phyloP scores from a whole-genome alignment of 2,113 vertebrate genomes.

The Hyaena hyaena region DNA sequence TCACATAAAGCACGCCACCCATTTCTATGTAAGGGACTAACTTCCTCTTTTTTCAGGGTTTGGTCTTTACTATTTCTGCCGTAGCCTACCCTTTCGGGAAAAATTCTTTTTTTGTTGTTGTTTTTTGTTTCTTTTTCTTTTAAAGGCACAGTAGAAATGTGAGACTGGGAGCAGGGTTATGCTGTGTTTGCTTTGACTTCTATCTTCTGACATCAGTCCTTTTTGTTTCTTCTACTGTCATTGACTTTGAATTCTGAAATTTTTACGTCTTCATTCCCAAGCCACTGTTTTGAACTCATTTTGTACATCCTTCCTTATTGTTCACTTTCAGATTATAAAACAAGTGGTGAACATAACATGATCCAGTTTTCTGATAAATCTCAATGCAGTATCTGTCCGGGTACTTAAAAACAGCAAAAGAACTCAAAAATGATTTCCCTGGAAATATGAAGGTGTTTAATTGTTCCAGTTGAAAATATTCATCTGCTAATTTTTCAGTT shows the following conservation, averaged over 20 bases:
- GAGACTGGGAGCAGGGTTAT: background rate
- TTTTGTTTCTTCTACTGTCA: background rate
- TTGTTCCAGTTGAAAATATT: constrained; percentile 17
- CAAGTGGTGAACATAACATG: background rate
- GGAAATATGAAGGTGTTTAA: constrained; percentile 33
- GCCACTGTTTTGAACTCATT: constrained; percentile 34
- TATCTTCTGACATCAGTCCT: background rate
- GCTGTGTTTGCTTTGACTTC: background rate
- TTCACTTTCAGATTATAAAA: background rate
- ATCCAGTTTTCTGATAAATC: background rate
- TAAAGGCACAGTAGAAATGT: constrained; percentile 24
- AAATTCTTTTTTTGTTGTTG: background rate
- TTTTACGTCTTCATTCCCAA: background rate
- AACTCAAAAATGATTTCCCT: background rate
- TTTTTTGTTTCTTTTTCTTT: background rate
- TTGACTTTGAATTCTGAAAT: constrained; percentile 16
- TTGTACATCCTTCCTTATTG: background rate
- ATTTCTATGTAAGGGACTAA: constrained; percentile 72
- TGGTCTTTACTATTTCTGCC: constrained; percentile 62
- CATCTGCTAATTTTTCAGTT: background rate
- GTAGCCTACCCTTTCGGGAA: constrained; percentile 33
- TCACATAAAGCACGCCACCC: constrained; percentile 77
- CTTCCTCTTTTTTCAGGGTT: constrained; percentile 77
- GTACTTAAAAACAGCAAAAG: background rate
- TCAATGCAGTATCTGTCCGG: background rate